A percentile compares a stretch with the other conserved stretches of the same genome.
phyloP scores from a whole-genome alignment of 2,888 invertebrate species.

The Metacarcinus magister region DNA sequence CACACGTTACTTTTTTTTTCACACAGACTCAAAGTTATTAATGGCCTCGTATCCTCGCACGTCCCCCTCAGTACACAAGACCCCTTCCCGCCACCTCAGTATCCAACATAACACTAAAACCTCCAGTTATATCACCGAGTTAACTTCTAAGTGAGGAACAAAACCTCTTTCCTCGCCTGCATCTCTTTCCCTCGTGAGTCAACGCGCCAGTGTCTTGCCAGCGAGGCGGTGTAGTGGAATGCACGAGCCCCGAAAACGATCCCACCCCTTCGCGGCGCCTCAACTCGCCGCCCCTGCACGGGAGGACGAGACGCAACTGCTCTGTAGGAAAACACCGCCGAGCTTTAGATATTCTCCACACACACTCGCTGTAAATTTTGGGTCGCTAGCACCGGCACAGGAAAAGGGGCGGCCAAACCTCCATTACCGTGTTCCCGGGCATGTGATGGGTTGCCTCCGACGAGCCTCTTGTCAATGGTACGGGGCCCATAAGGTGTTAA shows the following conservation, averaged over 20 bases:
- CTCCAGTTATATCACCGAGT: background rate
- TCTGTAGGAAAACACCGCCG: background rate
- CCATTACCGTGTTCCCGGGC: background rate
- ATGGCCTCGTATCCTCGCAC: background rate
- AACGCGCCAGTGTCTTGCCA: background rate
- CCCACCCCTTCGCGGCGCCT: background rate
- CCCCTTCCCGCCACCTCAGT: background rate
- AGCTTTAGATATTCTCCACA: conserved; percentile 21
- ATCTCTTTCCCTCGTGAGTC: background rate
- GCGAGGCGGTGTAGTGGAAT: background rate
- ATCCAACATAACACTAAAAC: background rate
- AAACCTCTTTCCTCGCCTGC: background rate
- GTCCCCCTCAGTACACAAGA: background rate
- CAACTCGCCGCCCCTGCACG: background rate
- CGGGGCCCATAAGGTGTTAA: conserved; percentile 51
- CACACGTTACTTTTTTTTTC: background rate
- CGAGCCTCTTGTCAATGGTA: conserved; percentile 48
- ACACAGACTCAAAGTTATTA: background rate
- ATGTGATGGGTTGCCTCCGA: conserved; percentile 49
- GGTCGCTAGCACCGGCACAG: background rate
- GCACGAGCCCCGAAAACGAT: background rate
- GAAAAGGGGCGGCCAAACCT: conserved; percentile 36
- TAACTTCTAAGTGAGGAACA: background rate
- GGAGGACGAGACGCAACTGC: background rate
- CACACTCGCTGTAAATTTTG: conserved; percentile 40